Base-by-base conservation (phyloP, 2,797 vertebrate species). In the Myotis vivesi region DNA sequence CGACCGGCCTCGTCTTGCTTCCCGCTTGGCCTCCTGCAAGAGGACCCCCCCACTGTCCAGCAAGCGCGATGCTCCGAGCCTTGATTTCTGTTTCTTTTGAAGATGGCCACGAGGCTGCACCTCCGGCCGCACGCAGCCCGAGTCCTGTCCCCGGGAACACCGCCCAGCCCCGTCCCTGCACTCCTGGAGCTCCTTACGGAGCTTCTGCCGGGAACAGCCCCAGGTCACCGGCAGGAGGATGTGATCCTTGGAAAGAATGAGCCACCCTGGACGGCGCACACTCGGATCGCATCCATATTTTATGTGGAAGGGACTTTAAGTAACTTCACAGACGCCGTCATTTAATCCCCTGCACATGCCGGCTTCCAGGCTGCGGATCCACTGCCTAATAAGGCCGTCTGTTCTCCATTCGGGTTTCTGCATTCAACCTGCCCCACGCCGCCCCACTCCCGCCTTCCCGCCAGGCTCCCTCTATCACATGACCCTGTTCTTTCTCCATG, bases 1-100 rank as follows among this genome's bases (percentile, higher is more conserved):
- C 0, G 96, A 96, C 97, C 96, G 98, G 98, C 85, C 95, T n/a
- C 8, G 88, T 97, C 98, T 98, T 96, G 98, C 91, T 97, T 96
- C 89, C 71, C 44, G 94, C 71, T n/a, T 59, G 57, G 82, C 46
- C 89, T 91, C 85, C 94, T 89, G 89, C 83, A 87, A 72, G 51
- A 91, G 91, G 72, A 75, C 64, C 11, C 4, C 4, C 71, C 93
- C 28, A 89, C 72, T 79, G 79, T 87, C 79, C 64, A 94, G 22
- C 6, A 1, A 55, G 19, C 69, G 30, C 0, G 11, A 38, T 8
- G 93, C 82, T 81, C 91, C 91, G 44, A 23, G 92, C 92, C 84
- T 62, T 0, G 38, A 1, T 7, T 5, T 46, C 1, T 15, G 20
- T n/a, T 46, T n/a, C 62, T 62, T 22, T 8, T 22, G 20, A 83